Evolutionary conservation across 1,140 invertebrate species (phyloP), one percentile per base, ranked within the genome.

Genomic region (Varroa destructor): DNA sequence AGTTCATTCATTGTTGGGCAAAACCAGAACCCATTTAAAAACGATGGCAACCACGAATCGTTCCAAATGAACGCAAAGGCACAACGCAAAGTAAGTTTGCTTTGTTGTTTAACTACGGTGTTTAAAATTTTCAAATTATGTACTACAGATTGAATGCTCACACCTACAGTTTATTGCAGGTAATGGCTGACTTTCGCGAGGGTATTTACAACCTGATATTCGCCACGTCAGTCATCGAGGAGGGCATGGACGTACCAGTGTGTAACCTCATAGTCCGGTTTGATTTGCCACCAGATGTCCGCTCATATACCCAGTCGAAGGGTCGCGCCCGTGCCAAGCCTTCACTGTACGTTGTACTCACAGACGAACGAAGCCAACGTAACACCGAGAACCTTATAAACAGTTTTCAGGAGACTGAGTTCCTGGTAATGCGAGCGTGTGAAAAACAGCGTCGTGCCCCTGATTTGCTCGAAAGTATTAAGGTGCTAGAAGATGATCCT

Each of bases 131-230:
- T 51, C 46, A 51, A 25, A 25, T 51, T 51, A 8, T 51, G 8
- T 51, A 3, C 46, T 3, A 3, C 46, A 51, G 8, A 51, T 51
- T 51, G 4, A 51, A 51, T 51, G 8, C 46, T 51, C 46, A 51
- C 8, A 51, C 46, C 46, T 8, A 51, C 46, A 5, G 46, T 51
- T 51, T 51, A 51, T 5, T 51, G 46, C 46, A 51, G 46, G 46
- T 92, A 14, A 79, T 97, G 1, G 74, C 77, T 12, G 87, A 86
- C 73, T 98, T 97, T 80, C 84, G 93, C 25, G 89, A 89, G 81
- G 87, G 90, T 75, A 91, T 95, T 77, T 89, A 93, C 76, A 98
- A 98, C 81, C 81, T 97, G 12, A 82, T 98, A 42, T 85, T 97
- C 67, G 87, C 91, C 0, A 90, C 88, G 46, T 83, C 83, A 73